Evolutionary conservation across 2,888 invertebrate species (phyloP).

Genomic region (Polydesmus complanatus): DNA sequence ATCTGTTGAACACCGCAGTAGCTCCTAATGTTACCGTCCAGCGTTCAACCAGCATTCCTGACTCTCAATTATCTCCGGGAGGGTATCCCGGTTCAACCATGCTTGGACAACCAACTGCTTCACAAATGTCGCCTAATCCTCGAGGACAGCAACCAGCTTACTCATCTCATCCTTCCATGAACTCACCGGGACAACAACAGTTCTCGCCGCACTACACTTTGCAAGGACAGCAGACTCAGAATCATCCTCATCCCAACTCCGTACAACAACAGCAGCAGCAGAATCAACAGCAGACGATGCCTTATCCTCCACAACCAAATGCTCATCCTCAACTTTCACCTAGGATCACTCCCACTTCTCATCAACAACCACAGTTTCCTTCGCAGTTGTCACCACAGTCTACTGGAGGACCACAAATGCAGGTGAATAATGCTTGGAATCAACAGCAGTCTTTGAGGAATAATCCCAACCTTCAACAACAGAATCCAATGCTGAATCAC

Average conservation of each 20-base stretch:
- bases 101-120: slow-evolving; percentile 28
- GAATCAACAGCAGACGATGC: slow-evolving; percentile 31
- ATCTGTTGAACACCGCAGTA: slow-evolving; percentile 66
- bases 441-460: not conserved
- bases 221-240: slow-evolving; percentile 20
- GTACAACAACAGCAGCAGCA: slow-evolving; percentile 26
- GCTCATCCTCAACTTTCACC: slow-evolving; percentile 17
- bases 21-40: slow-evolving; percentile 81
- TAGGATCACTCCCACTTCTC: slow-evolving; percentile 38
- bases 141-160: slow-evolving; percentile 30
- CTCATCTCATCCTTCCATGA: slow-evolving; percentile 43
- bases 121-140: slow-evolving; percentile 29
- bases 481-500: slow-evolving; percentile 84
- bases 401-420: slow-evolving; percentile 6
- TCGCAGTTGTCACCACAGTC: slow-evolving; percentile 17
- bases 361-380: slow-evolving; percentile 36
- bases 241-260: slow-evolving; percentile 20
- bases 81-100: slow-evolving; percentile 39
- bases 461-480: slow-evolving; percentile 27
- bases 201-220: slow-evolving; percentile 17
- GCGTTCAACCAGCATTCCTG: slow-evolving; percentile 39
- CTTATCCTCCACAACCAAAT: slow-evolving; percentile 22
- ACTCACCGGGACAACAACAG: slow-evolving; percentile 30
- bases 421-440: not conserved
- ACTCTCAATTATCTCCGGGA: slow-evolving; percentile 48